Percentiles rank a stretch among this genome's conserved stretches.
phyloP scores from a whole-genome alignment of 2,797 vertebrate genomes.

The Acanthurus tractus region DNA sequence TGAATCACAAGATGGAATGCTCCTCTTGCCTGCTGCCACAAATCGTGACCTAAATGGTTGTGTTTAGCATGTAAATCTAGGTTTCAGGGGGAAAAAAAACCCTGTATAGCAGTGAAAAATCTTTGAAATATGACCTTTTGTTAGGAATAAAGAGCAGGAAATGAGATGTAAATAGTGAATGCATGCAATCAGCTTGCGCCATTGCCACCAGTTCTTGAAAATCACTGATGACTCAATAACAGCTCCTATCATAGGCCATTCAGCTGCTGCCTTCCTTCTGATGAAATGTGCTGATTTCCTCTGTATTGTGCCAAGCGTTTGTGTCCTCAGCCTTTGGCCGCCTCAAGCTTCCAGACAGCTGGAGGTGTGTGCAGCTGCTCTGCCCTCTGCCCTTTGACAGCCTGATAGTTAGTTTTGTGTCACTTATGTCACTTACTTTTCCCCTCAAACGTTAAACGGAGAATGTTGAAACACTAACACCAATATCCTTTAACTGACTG shows the following conservation, averaged over 20 bases:
- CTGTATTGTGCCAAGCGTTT: constrained; percentile 43
- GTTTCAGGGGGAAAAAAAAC: constrained; percentile 23
- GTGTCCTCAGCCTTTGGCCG: constrained; percentile 64
- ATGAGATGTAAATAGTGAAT: constrained; percentile 77
- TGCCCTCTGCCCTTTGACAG: constrained; percentile 69
- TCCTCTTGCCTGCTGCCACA: constrained; percentile 29
- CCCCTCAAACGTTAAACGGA: constrained; percentile 34
- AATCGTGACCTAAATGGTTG: constrained; percentile 21
- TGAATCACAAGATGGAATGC: constrained; percentile 14
- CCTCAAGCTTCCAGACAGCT: constrained; percentile 68
- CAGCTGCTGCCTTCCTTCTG: constrained; percentile 68
- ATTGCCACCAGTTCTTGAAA: constrained; percentile 68
- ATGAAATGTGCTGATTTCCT: constrained; percentile 79
- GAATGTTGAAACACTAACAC: constrained; percentile 24
- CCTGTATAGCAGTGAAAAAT: constrained; percentile 42
- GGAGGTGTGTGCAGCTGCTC: constrained; percentile 74
- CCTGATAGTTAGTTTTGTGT: constrained; percentile 44
- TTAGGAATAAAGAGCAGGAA: constrained; percentile 73
- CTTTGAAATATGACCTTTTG: constrained; percentile 61
- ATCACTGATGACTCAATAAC: constrained; percentile 70
- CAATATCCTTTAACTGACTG: constrained; percentile 41
- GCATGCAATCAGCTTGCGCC: constrained; percentile 74
- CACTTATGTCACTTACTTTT: constrained; percentile 44
- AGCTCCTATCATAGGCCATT: constrained; percentile 77
- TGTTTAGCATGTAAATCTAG: constrained; percentile 48